Evolutionary conservation across 2,888 invertebrate species (phyloP).

Genomic region (Agrochola lychnidis): DNA sequence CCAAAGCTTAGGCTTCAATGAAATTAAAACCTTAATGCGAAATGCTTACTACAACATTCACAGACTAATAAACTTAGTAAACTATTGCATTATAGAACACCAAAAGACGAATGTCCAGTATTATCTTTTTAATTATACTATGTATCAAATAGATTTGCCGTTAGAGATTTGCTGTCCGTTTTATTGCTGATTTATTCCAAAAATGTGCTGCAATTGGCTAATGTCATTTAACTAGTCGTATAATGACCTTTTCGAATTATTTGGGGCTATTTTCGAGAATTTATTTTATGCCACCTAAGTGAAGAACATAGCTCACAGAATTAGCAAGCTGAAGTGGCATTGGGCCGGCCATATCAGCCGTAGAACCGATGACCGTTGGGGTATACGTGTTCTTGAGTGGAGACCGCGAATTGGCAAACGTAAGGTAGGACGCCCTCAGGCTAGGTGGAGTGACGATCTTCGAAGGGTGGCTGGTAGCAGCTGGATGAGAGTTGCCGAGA

Average conservation of each 20-base stretch:
- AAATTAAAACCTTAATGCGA: background rate
- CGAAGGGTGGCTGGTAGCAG: too few relatives aligned
- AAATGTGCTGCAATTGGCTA: slow-evolving; percentile 31
- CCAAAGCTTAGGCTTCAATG: background rate
- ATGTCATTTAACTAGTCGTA: slow-evolving; percentile 15
- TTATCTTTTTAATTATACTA: slow-evolving; percentile 40
- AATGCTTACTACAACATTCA: background rate
- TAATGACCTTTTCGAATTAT: slow-evolving; percentile 8
- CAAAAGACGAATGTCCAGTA: slow-evolving; percentile 17
- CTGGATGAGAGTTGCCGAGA: too few relatives aligned
- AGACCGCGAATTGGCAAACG: too few relatives aligned
- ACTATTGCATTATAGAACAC: slow-evolving; percentile 19
- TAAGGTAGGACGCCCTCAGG: too few relatives aligned
- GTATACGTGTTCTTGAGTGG: too few relatives aligned
- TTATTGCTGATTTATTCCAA: slow-evolving; percentile 49
- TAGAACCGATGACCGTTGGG: too few relatives aligned
- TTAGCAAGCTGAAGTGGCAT: too few relatives aligned
- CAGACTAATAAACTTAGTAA: background rate
- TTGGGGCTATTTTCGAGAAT: background rate
- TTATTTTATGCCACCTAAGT: background rate
- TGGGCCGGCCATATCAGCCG: too few relatives aligned
- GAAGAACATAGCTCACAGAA: too few relatives aligned
- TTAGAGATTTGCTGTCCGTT: slow-evolving; percentile 37
- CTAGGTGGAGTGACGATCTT: too few relatives aligned
- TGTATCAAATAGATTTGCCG: slow-evolving; percentile 47